Evolutionary conservation across 2,888 invertebrate species (phyloP), one percentile per base, ranked within the genome.

Genomic region (Leucozona laternaria): DNA sequence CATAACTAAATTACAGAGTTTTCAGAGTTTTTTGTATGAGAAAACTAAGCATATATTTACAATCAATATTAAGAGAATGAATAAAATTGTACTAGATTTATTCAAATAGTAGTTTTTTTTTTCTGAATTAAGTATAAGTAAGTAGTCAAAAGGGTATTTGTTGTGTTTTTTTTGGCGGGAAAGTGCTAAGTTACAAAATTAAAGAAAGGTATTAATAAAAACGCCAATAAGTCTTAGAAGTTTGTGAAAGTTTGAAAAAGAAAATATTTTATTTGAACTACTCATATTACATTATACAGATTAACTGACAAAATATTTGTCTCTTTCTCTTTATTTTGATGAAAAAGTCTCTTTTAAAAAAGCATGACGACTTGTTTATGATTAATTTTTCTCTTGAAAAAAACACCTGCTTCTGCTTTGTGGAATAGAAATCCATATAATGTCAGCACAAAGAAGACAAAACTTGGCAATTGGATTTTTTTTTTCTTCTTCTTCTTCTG

Each of bases 1-100:
- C 75, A 79, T 73, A 73, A 68, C 68, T 15, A 20, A 62, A 40
- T 60, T 17, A 25, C 31, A 34, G 6, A 10, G 2, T 28, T 40
- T n/a, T n/a, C n/a, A n/a, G n/a, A n/a, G n/a, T n/a, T n/a, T n/a
- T 20, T 34, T 10, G 40, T n/a, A 60, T 55, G 48, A 76, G 58
- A 68, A 58, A 43, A 7, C n/a, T 28, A 31, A 25, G 13, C 45
- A 11, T n/a, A n/a, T n/a, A n/a, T n/a, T n/a, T n/a, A 40, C 53
- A 53, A 28, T 64, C 28, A 50, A 20, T 45, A 66, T 22, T 45
- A 48, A 57, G 60, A 55, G 48, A 48, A 25, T 43, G 2, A 17
- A 31, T 11, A 15, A 81, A 79, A 79, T 76, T 72, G 84, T 84
- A 84, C 57, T 80, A 84, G 84, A 84, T 80, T 60, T 25, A 11